phyloP scores from a whole-genome alignment of 53 echinoderm and acorn worm species.

The Temnopleurus reevesii region DNA sequence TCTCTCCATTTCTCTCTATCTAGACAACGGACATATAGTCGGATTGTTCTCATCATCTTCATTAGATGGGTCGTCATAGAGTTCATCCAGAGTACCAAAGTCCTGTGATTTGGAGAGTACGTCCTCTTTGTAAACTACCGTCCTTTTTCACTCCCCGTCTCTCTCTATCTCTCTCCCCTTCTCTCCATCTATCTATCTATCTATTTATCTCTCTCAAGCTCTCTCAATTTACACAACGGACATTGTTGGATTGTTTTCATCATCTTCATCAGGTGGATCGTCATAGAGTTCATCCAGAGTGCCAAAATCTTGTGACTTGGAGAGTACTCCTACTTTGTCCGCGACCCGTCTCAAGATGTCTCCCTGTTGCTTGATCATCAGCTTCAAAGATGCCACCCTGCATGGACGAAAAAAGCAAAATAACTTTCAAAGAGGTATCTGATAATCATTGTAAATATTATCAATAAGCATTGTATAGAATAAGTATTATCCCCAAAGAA shows the following conservation, averaged over 20 bases:
- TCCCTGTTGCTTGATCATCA: constrained; percentile 39
- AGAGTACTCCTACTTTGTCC: constrained; percentile 36
- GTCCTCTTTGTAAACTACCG: constrained; percentile 31
- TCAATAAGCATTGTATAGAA: too few species aligned
- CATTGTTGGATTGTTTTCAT: background rate
- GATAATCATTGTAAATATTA: too few species aligned
- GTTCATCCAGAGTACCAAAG: background rate
- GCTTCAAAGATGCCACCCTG: constrained; percentile 11
- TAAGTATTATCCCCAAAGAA: too few species aligned
- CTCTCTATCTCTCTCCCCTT: background rate
- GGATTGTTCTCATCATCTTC: background rate
- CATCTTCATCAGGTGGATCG: constrained; percentile 25
- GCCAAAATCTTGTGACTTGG: constrained; percentile 10
- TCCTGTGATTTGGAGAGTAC: constrained; percentile 21
- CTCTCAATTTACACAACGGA: background rate
- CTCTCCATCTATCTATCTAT: background rate
- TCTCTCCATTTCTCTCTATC: too few species aligned
- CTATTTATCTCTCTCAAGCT: background rate
- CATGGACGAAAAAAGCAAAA: too few species aligned
- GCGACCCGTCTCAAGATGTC: constrained; percentile 18
- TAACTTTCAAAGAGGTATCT: too few species aligned
- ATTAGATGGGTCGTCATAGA: constrained; percentile 4
- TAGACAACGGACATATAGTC: background rate
- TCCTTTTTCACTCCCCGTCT: background rate
- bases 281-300: constrained; percentile 8